phyloP scores from a whole-genome alignment of 1,140 invertebrate genomes.

The Planococcus citri region DNA sequence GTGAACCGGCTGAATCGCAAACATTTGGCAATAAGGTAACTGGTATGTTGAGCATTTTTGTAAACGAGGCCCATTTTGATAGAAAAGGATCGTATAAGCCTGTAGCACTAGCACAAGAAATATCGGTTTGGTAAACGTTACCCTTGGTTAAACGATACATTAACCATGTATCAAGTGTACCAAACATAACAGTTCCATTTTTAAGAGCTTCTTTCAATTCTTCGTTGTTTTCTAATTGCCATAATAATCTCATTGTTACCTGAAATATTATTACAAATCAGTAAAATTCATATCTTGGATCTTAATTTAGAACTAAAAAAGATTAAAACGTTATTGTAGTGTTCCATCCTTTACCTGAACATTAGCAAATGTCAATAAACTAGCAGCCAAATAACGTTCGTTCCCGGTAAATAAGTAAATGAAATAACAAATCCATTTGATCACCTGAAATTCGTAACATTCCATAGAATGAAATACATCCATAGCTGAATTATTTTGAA shows the following conservation, averaged over 20 bases:
- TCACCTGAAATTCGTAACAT: constrained; percentile 33
- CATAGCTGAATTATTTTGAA: background rate
- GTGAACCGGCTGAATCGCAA: constrained; percentile 56
- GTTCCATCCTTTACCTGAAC: constrained; percentile 46
- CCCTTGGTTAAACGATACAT: constrained; percentile 57
- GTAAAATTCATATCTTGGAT: background rate
- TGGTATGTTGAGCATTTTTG: constrained; percentile 54
- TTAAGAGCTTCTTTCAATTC: constrained; percentile 46
- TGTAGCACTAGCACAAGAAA: constrained; percentile 76
- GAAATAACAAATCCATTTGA: constrained; percentile 48
- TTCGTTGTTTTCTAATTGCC: constrained; percentile 60
- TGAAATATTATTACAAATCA: constrained; percentile 33
- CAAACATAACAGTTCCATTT: constrained; percentile 58
- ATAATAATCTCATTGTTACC: constrained; percentile 64
- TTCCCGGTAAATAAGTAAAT: constrained; percentile 63
- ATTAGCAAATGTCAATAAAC: constrained; percentile 65
- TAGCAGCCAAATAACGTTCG: constrained; percentile 66
- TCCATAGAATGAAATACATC: background rate
- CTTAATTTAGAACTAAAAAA: background rate
- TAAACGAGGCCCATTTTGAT: constrained; percentile 61
- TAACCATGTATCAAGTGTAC: constrained; percentile 89
- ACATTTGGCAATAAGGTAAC: constrained; percentile 62
- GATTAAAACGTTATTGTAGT: too few relatives aligned
- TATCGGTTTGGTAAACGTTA: constrained; percentile 64
- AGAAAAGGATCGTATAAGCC: constrained; percentile 88